Evolutionary conservation across 1,140 invertebrate genomes (phyloP).

Genomic region (Callitettix versicolor): DNA sequence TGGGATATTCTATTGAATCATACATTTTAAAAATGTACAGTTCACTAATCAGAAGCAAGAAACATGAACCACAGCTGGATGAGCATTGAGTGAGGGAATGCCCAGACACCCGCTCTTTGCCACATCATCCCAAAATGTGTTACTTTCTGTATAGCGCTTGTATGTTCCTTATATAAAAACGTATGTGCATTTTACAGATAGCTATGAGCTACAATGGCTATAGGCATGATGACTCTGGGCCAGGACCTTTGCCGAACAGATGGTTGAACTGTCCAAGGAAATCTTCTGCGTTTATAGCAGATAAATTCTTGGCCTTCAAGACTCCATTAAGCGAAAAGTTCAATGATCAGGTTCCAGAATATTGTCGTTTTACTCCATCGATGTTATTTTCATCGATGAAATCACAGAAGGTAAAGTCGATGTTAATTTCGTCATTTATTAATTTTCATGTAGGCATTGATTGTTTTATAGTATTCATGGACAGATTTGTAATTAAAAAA

Average conservation of each 20-base stretch:
- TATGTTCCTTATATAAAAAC: no score
- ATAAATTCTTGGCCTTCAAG: conserved; percentile 86
- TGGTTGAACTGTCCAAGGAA: conserved; percentile 91
- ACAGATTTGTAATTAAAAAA: not conserved
- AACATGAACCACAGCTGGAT: no score
- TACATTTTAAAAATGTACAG: no score
- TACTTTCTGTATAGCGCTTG: no score
- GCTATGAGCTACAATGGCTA: conserved; percentile 3
- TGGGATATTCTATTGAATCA: no score
- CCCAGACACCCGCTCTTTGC: no score
- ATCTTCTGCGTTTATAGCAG: conserved; percentile 55
- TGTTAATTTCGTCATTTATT: not conserved
- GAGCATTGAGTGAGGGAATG: no score
- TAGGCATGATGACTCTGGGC: conserved; percentile 26
- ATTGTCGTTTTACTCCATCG: conserved; percentile 66
- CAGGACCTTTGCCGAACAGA: conserved; percentile 66
- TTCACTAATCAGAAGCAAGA: no score
- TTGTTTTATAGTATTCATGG: not conserved
- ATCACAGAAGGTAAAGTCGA: conserved; percentile 48
- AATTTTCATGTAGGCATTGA: not conserved
- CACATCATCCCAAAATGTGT: no score
- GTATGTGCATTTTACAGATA: no score
- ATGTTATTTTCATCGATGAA: conserved; percentile 70
- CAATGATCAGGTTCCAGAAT: conserved; percentile 67
- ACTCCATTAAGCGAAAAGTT: conserved; percentile 72